These are phyloP conservation scores for Siniperca scherzeri DNA, from an alignment of 2,797 vertebrate species.

Conservation along the genomic window DNA sequence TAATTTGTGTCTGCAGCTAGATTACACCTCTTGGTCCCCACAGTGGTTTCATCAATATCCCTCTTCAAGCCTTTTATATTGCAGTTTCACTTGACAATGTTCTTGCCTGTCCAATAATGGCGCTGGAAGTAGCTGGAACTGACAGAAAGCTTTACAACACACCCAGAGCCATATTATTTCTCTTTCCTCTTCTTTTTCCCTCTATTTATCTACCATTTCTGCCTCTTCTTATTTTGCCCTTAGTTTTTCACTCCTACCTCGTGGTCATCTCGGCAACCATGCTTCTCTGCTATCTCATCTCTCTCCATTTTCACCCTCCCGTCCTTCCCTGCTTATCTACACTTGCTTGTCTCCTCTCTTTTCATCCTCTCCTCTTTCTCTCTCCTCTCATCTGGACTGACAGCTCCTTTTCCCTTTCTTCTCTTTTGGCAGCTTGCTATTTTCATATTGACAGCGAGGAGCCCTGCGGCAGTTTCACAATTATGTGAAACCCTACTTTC, in stretches of 20 bases:
- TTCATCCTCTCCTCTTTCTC: slow-evolving; percentile 35
- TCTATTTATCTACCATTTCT: slow-evolving; percentile 36
- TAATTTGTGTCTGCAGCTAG: slow-evolving; percentile 32
- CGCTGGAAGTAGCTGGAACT: slow-evolving; percentile 26
- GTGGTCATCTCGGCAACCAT: background rate
- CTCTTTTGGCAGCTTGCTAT: slow-evolving; percentile 25
- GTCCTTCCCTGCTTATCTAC: slow-evolving; percentile 59
- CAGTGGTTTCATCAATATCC: slow-evolving; percentile 62
- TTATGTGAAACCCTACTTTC: slow-evolving; percentile 45
- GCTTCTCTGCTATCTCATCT: slow-evolving; percentile 49
- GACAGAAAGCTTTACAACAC: slow-evolving; percentile 49
- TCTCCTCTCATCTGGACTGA: slow-evolving; percentile 36
- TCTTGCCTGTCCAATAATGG: slow-evolving; percentile 54
- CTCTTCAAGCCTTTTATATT: slow-evolving; percentile 63
- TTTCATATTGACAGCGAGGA: slow-evolving; percentile 40
- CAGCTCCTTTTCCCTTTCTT: slow-evolving; percentile 11
- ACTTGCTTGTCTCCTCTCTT: slow-evolving; percentile 34
- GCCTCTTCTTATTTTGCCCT: slow-evolving; percentile 38
- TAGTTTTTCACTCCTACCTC: slow-evolving; percentile 35
- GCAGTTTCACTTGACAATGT: slow-evolving; percentile 55
- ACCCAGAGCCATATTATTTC: slow-evolving; percentile 36
- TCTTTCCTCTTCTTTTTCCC: background rate
- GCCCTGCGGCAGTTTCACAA: slow-evolving; percentile 25
- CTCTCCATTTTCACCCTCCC: slow-evolving; percentile 46
- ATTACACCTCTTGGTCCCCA: slow-evolving; percentile 39